These are phyloP conservation scores for Oscarella lobularis DNA, from an alignment of 37 sponge, comb jelly and placozoan genomes.

Conservation along the genomic window DNA sequence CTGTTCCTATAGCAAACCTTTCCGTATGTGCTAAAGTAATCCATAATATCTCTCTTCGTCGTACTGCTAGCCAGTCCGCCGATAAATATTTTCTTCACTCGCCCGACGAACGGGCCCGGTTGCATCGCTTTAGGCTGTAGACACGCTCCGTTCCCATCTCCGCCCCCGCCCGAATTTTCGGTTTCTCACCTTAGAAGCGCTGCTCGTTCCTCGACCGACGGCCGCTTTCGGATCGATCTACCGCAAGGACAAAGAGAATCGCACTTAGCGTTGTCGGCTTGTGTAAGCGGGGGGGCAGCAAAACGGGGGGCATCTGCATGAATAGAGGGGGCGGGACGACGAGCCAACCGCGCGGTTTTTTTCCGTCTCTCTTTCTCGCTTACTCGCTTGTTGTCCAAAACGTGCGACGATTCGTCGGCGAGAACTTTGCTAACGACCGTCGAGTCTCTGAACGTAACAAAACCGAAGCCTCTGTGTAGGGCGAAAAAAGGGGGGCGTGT, in stretches of 20 bases:
- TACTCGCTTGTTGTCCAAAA: neutral
- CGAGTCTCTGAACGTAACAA: neutral
- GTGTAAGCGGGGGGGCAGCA: too few relatives aligned
- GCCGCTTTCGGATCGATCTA: constrained; percentile 5
- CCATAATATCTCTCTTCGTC: neutral
- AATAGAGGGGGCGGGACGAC: too few relatives aligned
- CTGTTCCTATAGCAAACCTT: neutral
- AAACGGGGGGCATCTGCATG: too few relatives aligned
- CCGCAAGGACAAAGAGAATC: too few relatives aligned
- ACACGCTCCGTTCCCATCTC: neutral
- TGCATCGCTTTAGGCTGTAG: neutral
- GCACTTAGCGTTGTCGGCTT: too few relatives aligned
- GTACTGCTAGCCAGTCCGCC: neutral
- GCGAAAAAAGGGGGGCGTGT: too few relatives aligned
- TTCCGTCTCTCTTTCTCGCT: too few relatives aligned
- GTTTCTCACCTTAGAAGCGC: too few relatives aligned
- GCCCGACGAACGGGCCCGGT: neutral
- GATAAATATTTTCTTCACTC: neutral
- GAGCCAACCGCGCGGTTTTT: too few relatives aligned
- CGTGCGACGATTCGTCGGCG: neutral
- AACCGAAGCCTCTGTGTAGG: neutral
- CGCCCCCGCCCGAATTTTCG: too few relatives aligned
- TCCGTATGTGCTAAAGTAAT: neutral
- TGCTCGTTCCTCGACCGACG: neutral
- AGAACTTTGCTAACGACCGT: neutral